Percentiles rank a stretch among this genome's conserved stretches.
phyloP scores from a whole-genome alignment of 1,140 invertebrate species.

The Drosophila fuyamai region DNA sequence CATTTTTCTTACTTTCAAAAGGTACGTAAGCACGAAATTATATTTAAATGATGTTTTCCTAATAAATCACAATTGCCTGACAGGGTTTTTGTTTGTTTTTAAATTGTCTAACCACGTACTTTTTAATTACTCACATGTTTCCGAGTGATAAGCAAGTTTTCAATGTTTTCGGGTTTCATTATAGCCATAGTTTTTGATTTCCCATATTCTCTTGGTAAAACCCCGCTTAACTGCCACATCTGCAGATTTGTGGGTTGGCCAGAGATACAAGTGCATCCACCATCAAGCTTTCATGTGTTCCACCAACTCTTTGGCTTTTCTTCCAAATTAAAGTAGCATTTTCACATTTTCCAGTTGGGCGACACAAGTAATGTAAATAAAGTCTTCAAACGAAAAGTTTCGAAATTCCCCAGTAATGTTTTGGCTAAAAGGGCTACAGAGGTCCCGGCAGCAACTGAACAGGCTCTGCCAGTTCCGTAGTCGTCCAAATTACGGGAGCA shows the following conservation, averaged over 20 bases:
- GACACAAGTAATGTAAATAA: conserved; percentile 13
- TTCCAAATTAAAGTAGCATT: conserved; percentile 48
- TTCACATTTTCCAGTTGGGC: conserved; percentile 41
- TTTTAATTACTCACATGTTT: conserved; percentile 3
- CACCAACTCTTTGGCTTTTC: conserved; percentile 8
- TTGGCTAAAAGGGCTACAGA: conserved; percentile 51
- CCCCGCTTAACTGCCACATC: conserved; percentile 33
- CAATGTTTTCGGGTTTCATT: conserved; percentile 12
- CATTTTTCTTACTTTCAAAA: conserved; percentile 16
- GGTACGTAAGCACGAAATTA: conserved; percentile 23
- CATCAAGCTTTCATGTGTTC: conserved; percentile 33
- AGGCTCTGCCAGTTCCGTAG: conserved; percentile 47
- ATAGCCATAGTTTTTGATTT: not conserved
- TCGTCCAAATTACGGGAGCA: conserved; percentile 22
- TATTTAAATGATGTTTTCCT: not conserved
- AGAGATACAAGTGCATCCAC: conserved; percentile 31
- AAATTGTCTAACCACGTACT: conserved; percentile 16
- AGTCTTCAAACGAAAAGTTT: conserved; percentile 5
- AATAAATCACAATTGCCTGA: not conserved
- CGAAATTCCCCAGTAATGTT: conserved; percentile 66
- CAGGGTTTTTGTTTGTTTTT: conserved; percentile 8
- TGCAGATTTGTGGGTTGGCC: conserved; percentile 18
- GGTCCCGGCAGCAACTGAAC: conserved; percentile 52
- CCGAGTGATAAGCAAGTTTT: not conserved
- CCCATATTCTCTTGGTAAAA: conserved; percentile 4